Evolutionary conservation across 2,797 vertebrate species (phyloP).

Genomic region (Pangasius sanitwongsei): DNA sequence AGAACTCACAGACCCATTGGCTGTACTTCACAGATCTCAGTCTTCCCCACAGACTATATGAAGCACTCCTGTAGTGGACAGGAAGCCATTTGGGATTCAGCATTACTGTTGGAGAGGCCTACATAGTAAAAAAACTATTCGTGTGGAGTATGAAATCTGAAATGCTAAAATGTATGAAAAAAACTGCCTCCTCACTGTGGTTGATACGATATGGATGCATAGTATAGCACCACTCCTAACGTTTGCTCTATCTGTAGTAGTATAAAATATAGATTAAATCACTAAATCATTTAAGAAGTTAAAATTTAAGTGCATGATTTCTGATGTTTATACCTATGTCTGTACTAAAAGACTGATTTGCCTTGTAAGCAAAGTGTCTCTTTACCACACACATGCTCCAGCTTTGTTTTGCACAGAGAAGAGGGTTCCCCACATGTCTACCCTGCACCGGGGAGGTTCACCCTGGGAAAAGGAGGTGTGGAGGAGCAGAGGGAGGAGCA

Average conservation of each 20-base stretch:
- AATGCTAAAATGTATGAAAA: not conserved
- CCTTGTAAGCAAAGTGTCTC: not conserved
- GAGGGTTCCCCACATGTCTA: not conserved
- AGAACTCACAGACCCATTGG: not conserved
- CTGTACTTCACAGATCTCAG: not conserved
- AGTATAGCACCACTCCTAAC: not conserved
- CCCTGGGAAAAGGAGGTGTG: slow-evolving; percentile 20
- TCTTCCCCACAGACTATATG: not conserved
- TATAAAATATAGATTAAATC: not conserved
- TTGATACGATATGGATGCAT: not conserved
- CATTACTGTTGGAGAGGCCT: not conserved
- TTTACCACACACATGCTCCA: slow-evolving; percentile 4
- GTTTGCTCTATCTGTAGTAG: not conserved
- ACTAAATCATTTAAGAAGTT: not conserved
- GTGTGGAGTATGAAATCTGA: not conserved
- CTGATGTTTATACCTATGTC: not conserved
- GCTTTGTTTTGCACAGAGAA: not conserved
- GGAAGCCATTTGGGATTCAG: not conserved
- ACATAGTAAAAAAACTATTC: not conserved
- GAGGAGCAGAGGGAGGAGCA: slow-evolving; percentile 28
- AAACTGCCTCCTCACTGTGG: not conserved
- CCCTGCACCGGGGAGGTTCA: slow-evolving; percentile 12
- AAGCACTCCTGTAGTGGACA: not conserved
- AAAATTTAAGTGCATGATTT: not conserved
- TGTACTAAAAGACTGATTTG: not conserved